Evolutionary conservation across 2,888 invertebrate species (phyloP).

Genomic region (Ochlodes sylvanus): DNA sequence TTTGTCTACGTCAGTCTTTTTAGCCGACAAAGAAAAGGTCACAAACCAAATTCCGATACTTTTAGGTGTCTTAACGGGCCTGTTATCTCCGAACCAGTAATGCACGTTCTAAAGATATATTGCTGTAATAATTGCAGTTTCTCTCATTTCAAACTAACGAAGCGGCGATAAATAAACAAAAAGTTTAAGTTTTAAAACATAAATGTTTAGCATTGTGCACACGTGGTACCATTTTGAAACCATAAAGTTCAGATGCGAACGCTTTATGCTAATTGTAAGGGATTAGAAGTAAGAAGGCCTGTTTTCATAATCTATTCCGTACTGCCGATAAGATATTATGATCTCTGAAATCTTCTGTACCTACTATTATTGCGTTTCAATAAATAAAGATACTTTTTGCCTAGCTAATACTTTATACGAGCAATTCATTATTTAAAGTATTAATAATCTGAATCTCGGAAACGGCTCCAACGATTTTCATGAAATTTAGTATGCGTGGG

Average conservation of each 20-base stretch:
- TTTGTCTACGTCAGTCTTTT: conserved; percentile 59
- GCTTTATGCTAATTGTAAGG: not conserved
- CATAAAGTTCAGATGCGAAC: conserved; percentile 18
- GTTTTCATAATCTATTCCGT: no score
- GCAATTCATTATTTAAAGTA: no score
- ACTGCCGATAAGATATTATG: no score
- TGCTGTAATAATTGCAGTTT: conserved; percentile 23
- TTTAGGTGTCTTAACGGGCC: conserved; percentile 24
- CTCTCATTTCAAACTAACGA: conserved; percentile 22
- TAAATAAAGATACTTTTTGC: no score
- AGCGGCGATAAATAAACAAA: conserved; percentile 26
- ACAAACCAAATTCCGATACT: conserved; percentile 25
- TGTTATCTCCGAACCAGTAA: conserved; percentile 22
- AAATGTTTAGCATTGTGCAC: conserved; percentile 26
- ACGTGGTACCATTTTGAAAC: conserved; percentile 24
- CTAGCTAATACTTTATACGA: no score
- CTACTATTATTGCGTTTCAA: no score
- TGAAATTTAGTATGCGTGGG: no score
- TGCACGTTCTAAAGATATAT: conserved; percentile 15
- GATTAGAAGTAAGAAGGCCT: no score
- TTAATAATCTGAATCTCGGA: no score
- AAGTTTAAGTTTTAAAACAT: conserved; percentile 22
- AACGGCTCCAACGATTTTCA: no score
- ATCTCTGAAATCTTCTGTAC: no score
- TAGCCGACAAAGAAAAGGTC: conserved; percentile 57